Evolutionary conservation across 2,113 vertebrate genomes (phyloP).

Genomic region (Ceratotherium simum): DNA sequence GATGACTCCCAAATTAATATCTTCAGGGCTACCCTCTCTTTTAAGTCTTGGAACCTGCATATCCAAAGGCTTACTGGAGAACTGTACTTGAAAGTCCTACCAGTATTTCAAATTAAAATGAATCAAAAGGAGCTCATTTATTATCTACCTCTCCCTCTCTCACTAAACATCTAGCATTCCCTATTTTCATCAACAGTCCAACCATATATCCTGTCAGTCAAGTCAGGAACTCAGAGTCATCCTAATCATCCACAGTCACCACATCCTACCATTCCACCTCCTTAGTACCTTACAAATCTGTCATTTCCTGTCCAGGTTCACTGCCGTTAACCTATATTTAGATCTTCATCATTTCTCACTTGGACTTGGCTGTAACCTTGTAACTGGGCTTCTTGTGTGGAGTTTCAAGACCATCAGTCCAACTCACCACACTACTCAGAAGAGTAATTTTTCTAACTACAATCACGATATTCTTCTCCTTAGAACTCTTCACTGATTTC

Average conservation of each 20-base stretch:
- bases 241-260: neutral
- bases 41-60: neutral
- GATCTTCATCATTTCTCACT: slow-evolving; percentile 26
- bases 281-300: slow-evolving; percentile 33
- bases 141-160: neutral
- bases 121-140: neutral
- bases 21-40: neutral
- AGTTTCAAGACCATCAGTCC: slow-evolving; percentile 14
- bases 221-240: neutral
- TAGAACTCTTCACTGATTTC: neutral
- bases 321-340: neutral
- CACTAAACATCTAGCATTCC: neutral
- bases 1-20: neutral
- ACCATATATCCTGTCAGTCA: neutral
- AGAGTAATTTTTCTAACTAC: slow-evolving; percentile 7
- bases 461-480: neutral
- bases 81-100: neutral
- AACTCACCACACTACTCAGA: neutral
- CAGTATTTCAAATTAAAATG: neutral
- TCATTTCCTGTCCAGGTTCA: slow-evolving; percentile 51
- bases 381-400: neutral
- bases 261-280: neutral
- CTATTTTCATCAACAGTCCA: neutral
- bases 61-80: neutral
- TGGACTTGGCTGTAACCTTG: slow-evolving; percentile 9